Evolutionary conservation across 2,888 invertebrate genomes (phyloP).

Genomic region (Zhengitettix transpicula): DNA sequence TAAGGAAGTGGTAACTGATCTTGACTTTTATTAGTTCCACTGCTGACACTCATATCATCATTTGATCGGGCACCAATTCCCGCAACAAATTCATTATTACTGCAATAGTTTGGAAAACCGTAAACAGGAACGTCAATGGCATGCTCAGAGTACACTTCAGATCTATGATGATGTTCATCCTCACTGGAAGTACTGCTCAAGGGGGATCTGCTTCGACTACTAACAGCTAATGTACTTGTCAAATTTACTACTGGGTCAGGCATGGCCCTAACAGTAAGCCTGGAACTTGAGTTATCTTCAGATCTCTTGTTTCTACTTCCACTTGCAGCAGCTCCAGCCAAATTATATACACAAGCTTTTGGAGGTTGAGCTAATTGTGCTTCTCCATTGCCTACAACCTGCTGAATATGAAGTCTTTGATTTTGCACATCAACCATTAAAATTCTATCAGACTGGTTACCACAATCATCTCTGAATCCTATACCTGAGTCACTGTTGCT

Average conservation of each 20-base stretch:
- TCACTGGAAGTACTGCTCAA: conserved; percentile 18
- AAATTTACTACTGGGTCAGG: conserved; percentile 32
- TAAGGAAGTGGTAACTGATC: conserved; percentile 1
- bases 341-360: conserved; percentile 6
- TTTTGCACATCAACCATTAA: conserved; percentile 51
- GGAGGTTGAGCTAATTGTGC: conserved; percentile 10
- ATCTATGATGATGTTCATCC: conserved; percentile 7
- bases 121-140: conserved; percentile 23
- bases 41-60: conserved; percentile 18
- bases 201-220: conserved; percentile 17
- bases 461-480: conserved; percentile 78
- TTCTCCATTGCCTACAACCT: conserved; percentile 12
- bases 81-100: not conserved
- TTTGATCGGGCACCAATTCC: conserved; percentile 6
- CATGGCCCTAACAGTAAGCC: conserved; percentile 48
- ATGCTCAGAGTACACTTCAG: conserved; percentile 20
- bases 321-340: not conserved
- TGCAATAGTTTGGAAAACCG: conserved; percentile 1
- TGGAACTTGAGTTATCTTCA: conserved; percentile 13
- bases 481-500: conserved; percentile 93
- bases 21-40: conserved; percentile 16
- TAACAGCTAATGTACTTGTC: conserved; percentile 6
- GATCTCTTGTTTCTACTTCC: not conserved
- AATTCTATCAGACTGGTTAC: conserved; percentile 66
- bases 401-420: conserved; percentile 20